A percentile compares a stretch with the other conserved stretches of the same genome.
Evolutionary conservation across 2,797 vertebrate species (phyloP).

Genomic region (Girardinus metallicus): DNA sequence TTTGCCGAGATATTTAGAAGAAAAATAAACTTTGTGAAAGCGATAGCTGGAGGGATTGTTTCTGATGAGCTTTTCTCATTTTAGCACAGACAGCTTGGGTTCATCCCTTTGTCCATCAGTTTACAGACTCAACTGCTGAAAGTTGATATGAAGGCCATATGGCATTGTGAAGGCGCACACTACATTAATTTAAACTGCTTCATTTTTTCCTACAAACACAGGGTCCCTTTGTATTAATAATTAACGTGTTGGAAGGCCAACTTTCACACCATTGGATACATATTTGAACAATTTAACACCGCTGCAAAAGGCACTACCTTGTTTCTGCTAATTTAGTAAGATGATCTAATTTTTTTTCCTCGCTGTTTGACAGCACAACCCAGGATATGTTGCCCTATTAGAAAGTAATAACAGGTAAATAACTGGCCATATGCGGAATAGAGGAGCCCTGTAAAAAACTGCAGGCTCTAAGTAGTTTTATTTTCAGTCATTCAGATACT

Average conservation of each 20-base stretch:
- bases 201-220: slow-evolving; percentile 58
- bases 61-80: slow-evolving; percentile 14
- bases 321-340: slow-evolving; percentile 38
- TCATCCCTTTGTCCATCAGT: slow-evolving; percentile 50
- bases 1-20: slow-evolving; percentile 7
- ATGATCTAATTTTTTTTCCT: slow-evolving; percentile 20
- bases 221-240: slow-evolving; percentile 61
- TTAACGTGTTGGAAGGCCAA: slow-evolving; percentile 58
- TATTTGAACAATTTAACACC: slow-evolving; percentile 62
- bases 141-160: slow-evolving; percentile 62
- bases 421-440: slow-evolving; percentile 49
- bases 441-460: slow-evolving; percentile 44
- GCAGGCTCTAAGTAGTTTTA: slow-evolving; percentile 51
- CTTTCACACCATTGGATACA: slow-evolving; percentile 54
- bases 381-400: slow-evolving; percentile 54
- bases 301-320: slow-evolving; percentile 31
- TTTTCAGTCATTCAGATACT: slow-evolving; percentile 56
- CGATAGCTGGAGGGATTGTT: background rate
- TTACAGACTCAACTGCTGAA: slow-evolving; percentile 48
- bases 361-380: slow-evolving; percentile 56
- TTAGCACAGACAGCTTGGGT: slow-evolving; percentile 34
- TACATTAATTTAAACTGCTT: slow-evolving; percentile 52
- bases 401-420: slow-evolving; percentile 62
- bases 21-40: slow-evolving; percentile 5
- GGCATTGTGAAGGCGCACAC: slow-evolving; percentile 47